Conservation (phyloP, 2,113 vertebrate genomes). For the Parus major region DNA sequence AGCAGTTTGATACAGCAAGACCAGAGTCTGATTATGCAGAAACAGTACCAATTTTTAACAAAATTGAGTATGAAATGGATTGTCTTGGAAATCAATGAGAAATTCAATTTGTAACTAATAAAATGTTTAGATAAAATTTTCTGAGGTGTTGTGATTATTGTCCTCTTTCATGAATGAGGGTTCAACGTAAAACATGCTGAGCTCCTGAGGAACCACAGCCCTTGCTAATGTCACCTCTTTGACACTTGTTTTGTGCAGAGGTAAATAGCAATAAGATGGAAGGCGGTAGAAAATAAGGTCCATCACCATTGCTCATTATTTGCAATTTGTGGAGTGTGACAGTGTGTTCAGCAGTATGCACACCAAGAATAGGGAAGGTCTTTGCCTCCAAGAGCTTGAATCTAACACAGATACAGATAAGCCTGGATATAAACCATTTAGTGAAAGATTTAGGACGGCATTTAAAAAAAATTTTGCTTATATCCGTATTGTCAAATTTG, state of each 20-base stretch:
- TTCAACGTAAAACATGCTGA: neutral
- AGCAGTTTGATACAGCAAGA: neutral
- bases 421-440: neutral
- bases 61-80: neutral
- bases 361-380: neutral
- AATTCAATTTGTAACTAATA: neutral
- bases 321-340: conserved; percentile 65
- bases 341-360: conserved; percentile 38
- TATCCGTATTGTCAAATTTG: neutral
- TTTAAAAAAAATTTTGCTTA: neutral
- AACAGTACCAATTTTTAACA: rapidly evolving
- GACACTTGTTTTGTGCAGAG: conserved; percentile 28
- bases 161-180: neutral
- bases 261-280: conserved; percentile 39
- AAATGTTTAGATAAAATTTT: neutral
- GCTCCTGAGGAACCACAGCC: neutral
- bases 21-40: neutral
- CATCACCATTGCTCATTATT: conserved; percentile 40
- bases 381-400: neutral
- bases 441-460: neutral
- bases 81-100: neutral
- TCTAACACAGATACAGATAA: neutral
- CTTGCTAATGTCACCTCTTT: conserved; percentile 58
- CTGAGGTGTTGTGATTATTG: neutral
- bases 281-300: conserved; percentile 49